phyloP scores from a whole-genome alignment of 2,113 vertebrate genomes.

The Camelus bactrianus region DNA sequence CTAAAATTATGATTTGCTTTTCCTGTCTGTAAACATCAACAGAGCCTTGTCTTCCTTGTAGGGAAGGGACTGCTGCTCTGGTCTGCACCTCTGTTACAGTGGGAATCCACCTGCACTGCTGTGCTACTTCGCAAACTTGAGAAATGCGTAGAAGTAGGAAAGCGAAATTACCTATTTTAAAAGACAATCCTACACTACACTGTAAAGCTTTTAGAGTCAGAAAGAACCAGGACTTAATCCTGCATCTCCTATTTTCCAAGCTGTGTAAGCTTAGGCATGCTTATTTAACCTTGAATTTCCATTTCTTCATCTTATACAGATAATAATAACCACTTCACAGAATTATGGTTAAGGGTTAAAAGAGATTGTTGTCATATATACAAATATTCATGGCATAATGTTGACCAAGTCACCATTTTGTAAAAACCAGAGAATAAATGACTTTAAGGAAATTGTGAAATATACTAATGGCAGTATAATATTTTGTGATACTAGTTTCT shows the following conservation, averaged over 20 bases:
- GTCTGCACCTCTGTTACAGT: neutral
- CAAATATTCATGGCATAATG: neutral
- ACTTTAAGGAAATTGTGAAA: neutral
- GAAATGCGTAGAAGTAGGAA: neutral
- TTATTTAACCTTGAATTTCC: neutral
- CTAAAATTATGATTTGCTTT: neutral
- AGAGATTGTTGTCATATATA: neutral
- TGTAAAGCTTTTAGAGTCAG: neutral
- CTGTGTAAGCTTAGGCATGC: neutral
- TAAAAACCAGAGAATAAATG: neutral
- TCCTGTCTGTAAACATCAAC: neutral
- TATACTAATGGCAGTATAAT: neutral
- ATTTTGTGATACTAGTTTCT: neutral
- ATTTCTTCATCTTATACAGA: neutral
- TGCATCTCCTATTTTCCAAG: neutral
- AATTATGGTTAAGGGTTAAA: neutral
- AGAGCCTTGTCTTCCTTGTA: neutral
- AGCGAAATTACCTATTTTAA: neutral
- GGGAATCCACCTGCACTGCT: neutral
- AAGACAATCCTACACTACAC: neutral
- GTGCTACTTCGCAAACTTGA: neutral
- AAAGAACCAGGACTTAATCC: conserved; percentile 20
- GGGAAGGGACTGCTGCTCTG: neutral
- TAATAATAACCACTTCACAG: neutral
- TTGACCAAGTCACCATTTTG: neutral